Evolutionary conservation across 2,888 invertebrate genomes (phyloP).

Genomic region (Tortricodes alternella): DNA sequence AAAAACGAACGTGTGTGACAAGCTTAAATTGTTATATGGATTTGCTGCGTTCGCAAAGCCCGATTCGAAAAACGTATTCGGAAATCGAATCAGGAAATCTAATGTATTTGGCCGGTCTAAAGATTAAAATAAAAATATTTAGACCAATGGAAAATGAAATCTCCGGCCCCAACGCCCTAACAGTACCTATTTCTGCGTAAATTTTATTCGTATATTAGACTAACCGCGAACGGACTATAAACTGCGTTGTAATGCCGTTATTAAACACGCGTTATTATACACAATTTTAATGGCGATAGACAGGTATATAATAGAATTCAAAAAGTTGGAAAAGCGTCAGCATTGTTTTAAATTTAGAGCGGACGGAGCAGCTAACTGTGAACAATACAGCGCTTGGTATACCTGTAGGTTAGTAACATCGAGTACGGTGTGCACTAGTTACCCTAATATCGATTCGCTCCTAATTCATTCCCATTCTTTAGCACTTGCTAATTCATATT

Average conservation of each 20-base stretch:
- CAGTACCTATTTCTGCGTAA: neutral
- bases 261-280: too few relatives aligned
- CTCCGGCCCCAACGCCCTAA: neutral
- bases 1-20: too few relatives aligned
- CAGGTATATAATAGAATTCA: constrained; percentile 37
- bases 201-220: constrained; percentile 4
- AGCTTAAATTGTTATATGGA: too few relatives aligned
- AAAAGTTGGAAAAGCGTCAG: constrained; percentile 43
- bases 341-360: constrained; percentile 57
- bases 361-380: constrained; percentile 49
- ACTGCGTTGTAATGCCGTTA: constrained; percentile 14
- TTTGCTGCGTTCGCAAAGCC: too few relatives aligned
- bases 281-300: constrained; percentile 21
- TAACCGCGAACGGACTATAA: constrained; percentile 24
- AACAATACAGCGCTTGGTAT: constrained; percentile 26
- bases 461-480: constrained; percentile 4
- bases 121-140: too few relatives aligned
- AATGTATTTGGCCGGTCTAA: too few relatives aligned
- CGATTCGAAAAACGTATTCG: too few relatives aligned
- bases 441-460: neutral
- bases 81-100: too few relatives aligned
- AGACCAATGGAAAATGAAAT: too few relatives aligned
- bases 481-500: constrained; percentile 18
- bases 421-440: neutral
- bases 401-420: constrained; percentile 17